A percentile compares a stretch with the other conserved stretches of the same genome.
phyloP scores from a whole-genome alignment of 2,113 vertebrate species.

The Cheirogaleus medius region DNA sequence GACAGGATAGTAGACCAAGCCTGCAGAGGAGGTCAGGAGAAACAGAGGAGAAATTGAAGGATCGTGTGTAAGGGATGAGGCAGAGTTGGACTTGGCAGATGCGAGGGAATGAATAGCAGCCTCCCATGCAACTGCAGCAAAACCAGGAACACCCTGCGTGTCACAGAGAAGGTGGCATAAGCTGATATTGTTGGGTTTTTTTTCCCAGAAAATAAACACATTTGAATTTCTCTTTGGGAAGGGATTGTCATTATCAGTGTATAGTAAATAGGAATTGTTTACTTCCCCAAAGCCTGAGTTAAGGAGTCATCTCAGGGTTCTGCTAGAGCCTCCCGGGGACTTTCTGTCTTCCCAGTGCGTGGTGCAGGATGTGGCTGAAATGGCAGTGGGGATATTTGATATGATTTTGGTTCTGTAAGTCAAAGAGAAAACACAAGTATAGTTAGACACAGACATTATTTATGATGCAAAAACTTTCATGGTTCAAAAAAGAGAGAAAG shows the following conservation, averaged over 20 bases:
- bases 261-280: neutral
- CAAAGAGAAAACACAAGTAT: neutral
- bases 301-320: neutral
- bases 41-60: neutral
- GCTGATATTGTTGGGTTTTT: neutral
- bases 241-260: neutral
- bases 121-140: neutral
- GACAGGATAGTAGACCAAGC: rapidly evolving
- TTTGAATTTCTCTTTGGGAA: neutral
- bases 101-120: neutral
- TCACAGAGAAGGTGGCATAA: neutral
- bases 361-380: neutral
- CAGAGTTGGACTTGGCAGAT: neutral
- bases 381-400: neutral
- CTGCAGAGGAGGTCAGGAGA: neutral
- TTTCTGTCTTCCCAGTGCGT: neutral
- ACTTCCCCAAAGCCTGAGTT: neutral
- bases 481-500: neutral
- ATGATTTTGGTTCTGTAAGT: neutral
- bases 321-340: neutral
- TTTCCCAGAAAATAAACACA: neutral
- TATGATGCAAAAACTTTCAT: neutral
- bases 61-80: neutral
- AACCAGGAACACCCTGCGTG: too few relatives aligned
- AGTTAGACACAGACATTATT: neutral